Percentiles rank a stretch among this genome's conserved stretches.
Evolutionary conservation across 1,140 invertebrate species (phyloP).

Genomic region (Subanguina moxae): DNA sequence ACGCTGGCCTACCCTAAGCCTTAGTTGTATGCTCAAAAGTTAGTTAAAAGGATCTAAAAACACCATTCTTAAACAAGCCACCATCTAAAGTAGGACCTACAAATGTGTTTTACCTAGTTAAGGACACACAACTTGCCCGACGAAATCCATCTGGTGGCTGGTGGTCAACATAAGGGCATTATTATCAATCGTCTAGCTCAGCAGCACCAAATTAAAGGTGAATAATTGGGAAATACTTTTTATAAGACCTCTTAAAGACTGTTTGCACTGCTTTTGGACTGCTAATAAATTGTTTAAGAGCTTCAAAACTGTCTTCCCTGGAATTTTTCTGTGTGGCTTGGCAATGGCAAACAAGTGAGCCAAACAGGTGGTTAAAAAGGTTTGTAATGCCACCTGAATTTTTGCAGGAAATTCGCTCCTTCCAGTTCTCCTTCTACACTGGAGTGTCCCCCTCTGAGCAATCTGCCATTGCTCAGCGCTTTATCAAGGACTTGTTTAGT

Average conservation of each 20-base stretch:
- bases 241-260: too few relatives aligned
- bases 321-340: slow-evolving; percentile 29
- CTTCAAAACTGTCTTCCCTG: slow-evolving; percentile 15
- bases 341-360: slow-evolving; percentile 23
- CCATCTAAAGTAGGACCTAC: neutral
- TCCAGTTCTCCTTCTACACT: slow-evolving; percentile 26
- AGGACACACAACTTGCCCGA: slow-evolving; percentile 25
- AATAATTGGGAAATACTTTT: too few relatives aligned
- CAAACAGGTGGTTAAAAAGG: neutral
- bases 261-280: too few relatives aligned
- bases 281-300: slow-evolving; percentile 19
- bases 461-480: slow-evolving; percentile 16
- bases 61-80: too few relatives aligned
- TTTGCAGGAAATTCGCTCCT: slow-evolving; percentile 36
- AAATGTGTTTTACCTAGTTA: neutral
- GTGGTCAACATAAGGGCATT: slow-evolving; percentile 32
- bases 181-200: slow-evolving; percentile 24
- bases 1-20: too few relatives aligned
- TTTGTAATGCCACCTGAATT: neutral
- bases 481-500: slow-evolving; percentile 27
- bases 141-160: slow-evolving; percentile 24
- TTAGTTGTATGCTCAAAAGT: too few relatives aligned
- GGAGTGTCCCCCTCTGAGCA: slow-evolving; percentile 5
- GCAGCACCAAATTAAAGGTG: slow-evolving; percentile 27
- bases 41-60: too few relatives aligned